Conservation (phyloP, 2,888 invertebrate species). For the Stenurella melanura region DNA sequence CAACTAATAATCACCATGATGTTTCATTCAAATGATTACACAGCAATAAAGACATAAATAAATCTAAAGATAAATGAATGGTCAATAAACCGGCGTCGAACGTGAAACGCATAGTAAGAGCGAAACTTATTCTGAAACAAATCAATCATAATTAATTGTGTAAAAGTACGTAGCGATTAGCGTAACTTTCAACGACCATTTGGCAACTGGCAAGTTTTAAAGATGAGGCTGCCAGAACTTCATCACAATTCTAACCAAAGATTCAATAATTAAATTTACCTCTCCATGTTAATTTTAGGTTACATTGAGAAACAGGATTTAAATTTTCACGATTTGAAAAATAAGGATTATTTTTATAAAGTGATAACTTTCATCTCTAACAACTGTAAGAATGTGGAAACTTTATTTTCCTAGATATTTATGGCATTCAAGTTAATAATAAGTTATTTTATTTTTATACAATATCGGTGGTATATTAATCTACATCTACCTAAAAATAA, state of each 20-base stretch:
- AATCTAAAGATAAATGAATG: constrained; percentile 19
- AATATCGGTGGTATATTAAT: not conserved
- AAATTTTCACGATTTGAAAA: constrained; percentile 17
- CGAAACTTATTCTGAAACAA: constrained; percentile 25
- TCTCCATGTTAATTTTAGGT: constrained; percentile 46
- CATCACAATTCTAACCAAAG: constrained; percentile 49
- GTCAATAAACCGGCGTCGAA: constrained; percentile 23
- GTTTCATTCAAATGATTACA: not conserved
- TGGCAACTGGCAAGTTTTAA: constrained; percentile 40
- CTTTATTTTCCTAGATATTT: not conserved
- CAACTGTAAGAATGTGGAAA: not conserved
- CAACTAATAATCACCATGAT: no score
- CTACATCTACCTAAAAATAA: not conserved
- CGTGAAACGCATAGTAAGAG: constrained; percentile 12
- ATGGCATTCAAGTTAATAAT: constrained; percentile 3
- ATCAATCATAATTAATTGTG: constrained; percentile 37
- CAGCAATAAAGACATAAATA: constrained; percentile 13
- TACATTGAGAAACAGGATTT: constrained; percentile 16
- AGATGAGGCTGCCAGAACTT: constrained; percentile 45
- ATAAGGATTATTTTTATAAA: constrained; percentile 8
- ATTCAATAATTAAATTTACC: constrained; percentile 49
- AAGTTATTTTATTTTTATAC: constrained; percentile 4
- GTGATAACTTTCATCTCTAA: constrained; percentile 13
- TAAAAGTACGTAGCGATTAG: constrained; percentile 28
- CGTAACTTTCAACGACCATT: constrained; percentile 31